These are phyloP conservation scores for Phania funesta DNA, from an alignment of 2,888 invertebrate species.

Conservation along the genomic window DNA sequence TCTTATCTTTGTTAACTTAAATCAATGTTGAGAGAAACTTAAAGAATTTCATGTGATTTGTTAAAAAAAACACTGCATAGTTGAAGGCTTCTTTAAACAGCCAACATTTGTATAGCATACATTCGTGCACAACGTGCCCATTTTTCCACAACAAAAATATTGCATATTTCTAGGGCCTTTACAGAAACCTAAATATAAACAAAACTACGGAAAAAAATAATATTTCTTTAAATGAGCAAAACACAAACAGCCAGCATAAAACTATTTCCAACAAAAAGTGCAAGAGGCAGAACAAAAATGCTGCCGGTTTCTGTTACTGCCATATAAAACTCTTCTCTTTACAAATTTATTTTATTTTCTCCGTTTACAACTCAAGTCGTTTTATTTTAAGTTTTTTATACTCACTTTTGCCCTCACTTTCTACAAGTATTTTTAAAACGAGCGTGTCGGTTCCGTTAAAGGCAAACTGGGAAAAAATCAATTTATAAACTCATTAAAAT, in stretches of 20 bases:
- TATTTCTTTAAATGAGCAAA: conserved; percentile 22
- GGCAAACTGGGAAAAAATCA: conserved; percentile 69
- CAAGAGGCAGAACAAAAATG: not conserved
- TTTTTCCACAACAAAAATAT: not conserved
- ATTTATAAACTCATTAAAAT: conserved; percentile 76
- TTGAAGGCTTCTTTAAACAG: not conserved
- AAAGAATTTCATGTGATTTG: no score
- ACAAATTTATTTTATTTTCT: conserved; percentile 19
- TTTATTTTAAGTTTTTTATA: not conserved
- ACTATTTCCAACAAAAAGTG: not conserved
- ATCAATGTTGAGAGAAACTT: no score
- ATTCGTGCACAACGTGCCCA: not conserved
- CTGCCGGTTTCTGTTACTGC: conserved; percentile 17
- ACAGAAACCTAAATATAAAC: conserved; percentile 22
- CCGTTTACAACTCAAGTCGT: conserved; percentile 5
- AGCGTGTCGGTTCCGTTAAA: conserved; percentile 15
- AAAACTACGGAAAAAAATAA: not conserved
- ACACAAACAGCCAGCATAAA: conserved; percentile 11
- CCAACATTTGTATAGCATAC: not conserved
- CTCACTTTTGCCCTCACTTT: conserved; percentile 3
- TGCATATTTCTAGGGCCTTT: conserved; percentile 24
- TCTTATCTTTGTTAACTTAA: no score
- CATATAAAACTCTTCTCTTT: conserved; percentile 31
- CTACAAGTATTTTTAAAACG: not conserved
- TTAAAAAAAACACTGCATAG: not conserved